Conservation (phyloP, 2,888 invertebrate species). For the Lasioglossum morio region DNA sequence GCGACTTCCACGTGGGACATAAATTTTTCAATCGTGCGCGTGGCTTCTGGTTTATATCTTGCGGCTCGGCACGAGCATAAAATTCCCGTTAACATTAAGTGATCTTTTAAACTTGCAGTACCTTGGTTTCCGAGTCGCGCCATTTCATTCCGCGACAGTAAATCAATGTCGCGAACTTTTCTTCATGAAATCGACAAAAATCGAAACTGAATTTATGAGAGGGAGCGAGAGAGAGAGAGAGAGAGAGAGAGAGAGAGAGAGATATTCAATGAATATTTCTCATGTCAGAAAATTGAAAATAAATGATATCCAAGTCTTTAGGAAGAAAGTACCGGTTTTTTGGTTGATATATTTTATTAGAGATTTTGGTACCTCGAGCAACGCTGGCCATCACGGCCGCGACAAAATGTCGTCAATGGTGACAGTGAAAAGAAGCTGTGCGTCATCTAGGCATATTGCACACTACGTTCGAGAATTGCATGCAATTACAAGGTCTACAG, state of each 20-base stretch:
- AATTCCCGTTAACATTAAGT: constrained; percentile 6
- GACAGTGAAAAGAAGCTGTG: constrained; percentile 46
- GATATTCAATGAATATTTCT: background rate
- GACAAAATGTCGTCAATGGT: background rate
- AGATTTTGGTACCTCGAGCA: background rate
- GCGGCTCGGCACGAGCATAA: background rate
- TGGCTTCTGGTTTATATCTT: background rate
- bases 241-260: no score
- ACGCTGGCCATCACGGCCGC: background rate
- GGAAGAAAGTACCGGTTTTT: background rate
- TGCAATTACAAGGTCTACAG: constrained; percentile 58
- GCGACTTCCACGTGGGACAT: constrained; percentile 10
- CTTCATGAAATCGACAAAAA: background rate
- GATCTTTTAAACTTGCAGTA: background rate
- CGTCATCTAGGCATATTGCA: constrained; percentile 48
- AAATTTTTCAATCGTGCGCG: constrained; percentile 25
- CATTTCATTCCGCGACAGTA: background rate
- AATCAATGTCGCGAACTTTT: background rate
- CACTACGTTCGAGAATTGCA: constrained; percentile 45
- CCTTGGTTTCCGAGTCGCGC: background rate
- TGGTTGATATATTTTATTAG: no score
- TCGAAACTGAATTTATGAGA: background rate
- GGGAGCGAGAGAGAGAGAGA: no score
- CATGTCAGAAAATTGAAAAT: background rate
- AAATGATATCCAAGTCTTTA: background rate